phyloP scores from a whole-genome alignment of 2,888 invertebrate species.

The Pyrrhosoma nymphula region DNA sequence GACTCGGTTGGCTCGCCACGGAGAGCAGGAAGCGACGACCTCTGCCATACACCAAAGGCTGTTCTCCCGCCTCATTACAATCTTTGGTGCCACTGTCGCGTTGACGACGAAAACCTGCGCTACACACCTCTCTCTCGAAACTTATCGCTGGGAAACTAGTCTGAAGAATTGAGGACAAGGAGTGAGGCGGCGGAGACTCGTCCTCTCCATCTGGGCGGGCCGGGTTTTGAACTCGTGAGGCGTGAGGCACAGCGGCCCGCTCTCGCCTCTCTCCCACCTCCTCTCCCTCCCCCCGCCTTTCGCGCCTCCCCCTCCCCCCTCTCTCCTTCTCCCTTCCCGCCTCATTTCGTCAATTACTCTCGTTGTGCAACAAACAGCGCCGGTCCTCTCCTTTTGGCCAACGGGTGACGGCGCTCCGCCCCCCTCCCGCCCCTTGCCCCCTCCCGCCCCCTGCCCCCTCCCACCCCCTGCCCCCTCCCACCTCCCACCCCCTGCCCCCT shows the following conservation, averaged over 20 bases:
- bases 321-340: too few relatives aligned
- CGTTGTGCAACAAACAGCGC: background rate
- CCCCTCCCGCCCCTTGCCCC: background rate
- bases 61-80: too few relatives aligned
- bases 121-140: background rate
- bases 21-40: background rate
- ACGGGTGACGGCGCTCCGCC: background rate
- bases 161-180: background rate
- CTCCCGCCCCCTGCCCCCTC: constrained; percentile 14
- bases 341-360: too few relatives aligned
- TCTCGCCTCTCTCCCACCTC: too few relatives aligned
- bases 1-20: too few relatives aligned
- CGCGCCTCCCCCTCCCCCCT: too few relatives aligned
- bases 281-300: too few relatives aligned
- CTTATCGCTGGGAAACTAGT: background rate
- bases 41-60: background rate
- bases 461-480: background rate
- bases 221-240: background rate
- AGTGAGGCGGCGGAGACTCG: background rate
- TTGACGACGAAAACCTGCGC: background rate
- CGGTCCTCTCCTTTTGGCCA: background rate
- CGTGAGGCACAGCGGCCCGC: background rate
- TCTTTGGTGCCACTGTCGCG: too few relatives aligned
- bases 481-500: background rate
- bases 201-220: background rate